Evolutionary conservation across 2,888 invertebrate genomes (phyloP).

Genomic region (Acholoe squamosa): DNA sequence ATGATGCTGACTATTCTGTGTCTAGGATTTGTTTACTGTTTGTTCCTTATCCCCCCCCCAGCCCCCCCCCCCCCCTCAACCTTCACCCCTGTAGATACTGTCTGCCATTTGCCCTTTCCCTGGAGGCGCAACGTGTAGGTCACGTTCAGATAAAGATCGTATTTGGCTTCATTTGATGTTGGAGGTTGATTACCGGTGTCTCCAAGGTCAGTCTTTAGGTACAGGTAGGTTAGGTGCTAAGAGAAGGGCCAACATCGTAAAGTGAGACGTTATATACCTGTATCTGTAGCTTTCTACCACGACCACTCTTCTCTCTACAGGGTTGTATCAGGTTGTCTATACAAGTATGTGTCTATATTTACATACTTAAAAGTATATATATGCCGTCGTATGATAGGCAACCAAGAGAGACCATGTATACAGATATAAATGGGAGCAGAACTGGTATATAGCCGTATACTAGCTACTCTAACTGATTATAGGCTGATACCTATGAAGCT

Average conservation of each 20-base stretch:
- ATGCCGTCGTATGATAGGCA: no score
- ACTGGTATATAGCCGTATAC: no score
- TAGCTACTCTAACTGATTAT: no score
- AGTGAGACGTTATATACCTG: background rate
- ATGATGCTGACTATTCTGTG: background rate
- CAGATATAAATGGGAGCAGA: no score
- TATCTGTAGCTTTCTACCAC: background rate
- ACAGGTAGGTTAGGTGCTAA: background rate
- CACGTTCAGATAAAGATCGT: conserved; percentile 15
- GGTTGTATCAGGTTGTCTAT: no score
- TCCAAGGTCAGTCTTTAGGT: background rate
- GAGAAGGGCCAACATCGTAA: conserved; percentile 10
- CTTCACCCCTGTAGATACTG: background rate
- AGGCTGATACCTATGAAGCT: no score
- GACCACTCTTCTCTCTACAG: no score
- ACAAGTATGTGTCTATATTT: no score
- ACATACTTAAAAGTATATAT: no score
- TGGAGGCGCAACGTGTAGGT: background rate
- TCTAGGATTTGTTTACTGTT: background rate
- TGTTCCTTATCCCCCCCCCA: background rate
- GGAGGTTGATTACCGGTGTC: background rate
- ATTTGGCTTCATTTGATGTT: conserved; percentile 25
- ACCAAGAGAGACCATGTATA: no score
- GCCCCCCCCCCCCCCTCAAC: background rate
- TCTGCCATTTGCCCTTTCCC: background rate